These are phyloP conservation scores for Misgurnus anguillicaudatus DNA, from an alignment of 2,113 vertebrate species.

Conservation along the genomic window DNA sequence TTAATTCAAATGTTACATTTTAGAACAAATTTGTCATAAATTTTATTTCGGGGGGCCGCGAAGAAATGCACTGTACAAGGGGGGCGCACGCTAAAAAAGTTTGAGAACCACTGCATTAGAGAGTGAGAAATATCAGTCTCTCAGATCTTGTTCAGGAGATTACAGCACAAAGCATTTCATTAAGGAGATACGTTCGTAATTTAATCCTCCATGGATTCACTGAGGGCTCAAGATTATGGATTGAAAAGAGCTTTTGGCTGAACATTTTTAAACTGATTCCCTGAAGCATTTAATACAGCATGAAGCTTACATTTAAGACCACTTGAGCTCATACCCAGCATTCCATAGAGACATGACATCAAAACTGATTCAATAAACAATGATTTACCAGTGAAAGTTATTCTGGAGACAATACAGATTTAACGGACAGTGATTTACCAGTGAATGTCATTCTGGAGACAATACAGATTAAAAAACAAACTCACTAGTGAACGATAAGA, in stretches of 20 bases:
- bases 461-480: too few species aligned
- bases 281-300: neutral
- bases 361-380: neutral
- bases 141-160: constrained; percentile 44
- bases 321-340: neutral
- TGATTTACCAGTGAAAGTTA: neutral
- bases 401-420: neutral
- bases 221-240: neutral
- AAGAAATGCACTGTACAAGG: too few species aligned
- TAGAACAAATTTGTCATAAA: too few species aligned
- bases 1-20: too few species aligned
- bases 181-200: constrained; percentile 40
- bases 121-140: constrained; percentile 33
- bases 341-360: neutral
- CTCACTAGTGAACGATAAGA: too few species aligned
- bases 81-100: too few species aligned
- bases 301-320: neutral
- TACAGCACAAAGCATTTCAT: constrained; percentile 52
- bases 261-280: neutral
- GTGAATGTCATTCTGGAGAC: neutral
- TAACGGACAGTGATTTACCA: too few species aligned
- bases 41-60: too few species aligned
- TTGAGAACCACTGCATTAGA: too few species aligned
- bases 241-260: constrained; percentile 5
- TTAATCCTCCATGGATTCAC: constrained; percentile 29